Evolutionary conservation across 2,888 invertebrate genomes (phyloP).

Genomic region (Euplagia quadripunctaria): DNA sequence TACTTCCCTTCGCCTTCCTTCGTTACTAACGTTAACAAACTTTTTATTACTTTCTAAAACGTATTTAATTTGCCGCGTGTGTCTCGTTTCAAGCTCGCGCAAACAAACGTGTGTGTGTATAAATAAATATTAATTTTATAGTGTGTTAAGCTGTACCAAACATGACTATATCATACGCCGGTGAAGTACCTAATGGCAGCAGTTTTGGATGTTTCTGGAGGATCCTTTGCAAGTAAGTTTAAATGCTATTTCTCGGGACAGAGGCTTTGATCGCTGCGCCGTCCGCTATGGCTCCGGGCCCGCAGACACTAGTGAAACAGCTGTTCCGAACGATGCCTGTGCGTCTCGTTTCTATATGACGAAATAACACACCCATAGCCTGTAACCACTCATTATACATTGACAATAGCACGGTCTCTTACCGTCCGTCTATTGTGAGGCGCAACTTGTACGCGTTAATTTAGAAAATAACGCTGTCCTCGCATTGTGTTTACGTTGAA

Average conservation of each 20-base stretch:
- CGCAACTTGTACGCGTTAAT: conserved; percentile 49
- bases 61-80: conserved; percentile 85
- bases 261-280: conserved; percentile 53
- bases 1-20: conserved; percentile 77
- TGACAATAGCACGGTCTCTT: conserved; percentile 65
- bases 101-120: conserved; percentile 83
- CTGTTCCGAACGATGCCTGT: conserved; percentile 66
- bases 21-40: conserved; percentile 73
- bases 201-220: conserved; percentile 97
- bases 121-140: conserved; percentile 81
- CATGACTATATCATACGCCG: conserved; percentile 97
- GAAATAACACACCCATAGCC: conserved; percentile 62
- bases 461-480: conserved; percentile 57
- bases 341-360: conserved; percentile 59
- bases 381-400: conserved; percentile 58
- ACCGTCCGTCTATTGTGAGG: conserved; percentile 62
- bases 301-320: conserved; percentile 64
- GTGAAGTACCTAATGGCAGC: conserved; percentile 96
- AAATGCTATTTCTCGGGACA: conserved; percentile 50
- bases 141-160: conserved; percentile 72
- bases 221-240: conserved; percentile 94
- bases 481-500: conserved; percentile 52
- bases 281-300: conserved; percentile 44
- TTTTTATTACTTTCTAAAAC: conserved; percentile 84
- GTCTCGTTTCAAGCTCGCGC: conserved; percentile 79